These are phyloP conservation scores for Gila orcuttii DNA, from an alignment of 2,113 vertebrate genomes.

Conservation along the genomic window DNA sequence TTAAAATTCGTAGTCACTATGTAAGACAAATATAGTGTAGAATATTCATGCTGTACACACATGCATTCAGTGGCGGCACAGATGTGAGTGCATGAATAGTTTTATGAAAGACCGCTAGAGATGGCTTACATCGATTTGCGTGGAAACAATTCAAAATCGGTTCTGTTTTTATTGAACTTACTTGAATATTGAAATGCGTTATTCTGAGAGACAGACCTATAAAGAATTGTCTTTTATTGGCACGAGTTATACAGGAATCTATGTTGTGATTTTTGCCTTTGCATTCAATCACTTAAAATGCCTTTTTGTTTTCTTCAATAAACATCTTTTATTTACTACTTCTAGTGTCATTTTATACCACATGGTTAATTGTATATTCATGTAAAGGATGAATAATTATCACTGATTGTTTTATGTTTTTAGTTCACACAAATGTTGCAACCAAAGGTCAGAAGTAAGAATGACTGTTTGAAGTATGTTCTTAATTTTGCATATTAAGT, in stretches of 20 bases:
- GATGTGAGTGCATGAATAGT: slow-evolving; percentile 31
- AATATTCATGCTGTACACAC: slow-evolving; percentile 26
- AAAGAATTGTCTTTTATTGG: slow-evolving; percentile 36
- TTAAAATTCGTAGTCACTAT: slow-evolving; percentile 38
- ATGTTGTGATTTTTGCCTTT: slow-evolving; percentile 51
- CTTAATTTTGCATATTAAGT: not conserved
- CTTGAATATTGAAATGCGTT: slow-evolving; percentile 65
- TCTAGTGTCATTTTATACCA: slow-evolving; percentile 31
- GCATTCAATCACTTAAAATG: slow-evolving; percentile 60
- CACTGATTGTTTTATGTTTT: not conserved
- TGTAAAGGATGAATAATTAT: not conserved
- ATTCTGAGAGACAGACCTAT: slow-evolving; percentile 39
- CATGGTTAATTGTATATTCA: not conserved
- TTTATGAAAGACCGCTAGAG: slow-evolving; percentile 33
- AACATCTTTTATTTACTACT: slow-evolving; percentile 42
- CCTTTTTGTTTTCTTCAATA: slow-evolving; percentile 60
- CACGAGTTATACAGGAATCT: slow-evolving; percentile 41
- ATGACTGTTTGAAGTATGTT: not conserved
- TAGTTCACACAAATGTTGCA: not conserved
- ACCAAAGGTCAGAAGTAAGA: slow-evolving; percentile 17
- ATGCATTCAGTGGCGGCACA: slow-evolving; percentile 23
- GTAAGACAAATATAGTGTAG: slow-evolving; percentile 45
- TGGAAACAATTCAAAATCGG: slow-evolving; percentile 28
- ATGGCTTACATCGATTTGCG: not conserved
- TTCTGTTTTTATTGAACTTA: slow-evolving; percentile 51